Evolutionary conservation across 1,140 invertebrate genomes (phyloP), one percentile per base, ranked within the genome.

Genomic region (Ips typographus): DNA sequence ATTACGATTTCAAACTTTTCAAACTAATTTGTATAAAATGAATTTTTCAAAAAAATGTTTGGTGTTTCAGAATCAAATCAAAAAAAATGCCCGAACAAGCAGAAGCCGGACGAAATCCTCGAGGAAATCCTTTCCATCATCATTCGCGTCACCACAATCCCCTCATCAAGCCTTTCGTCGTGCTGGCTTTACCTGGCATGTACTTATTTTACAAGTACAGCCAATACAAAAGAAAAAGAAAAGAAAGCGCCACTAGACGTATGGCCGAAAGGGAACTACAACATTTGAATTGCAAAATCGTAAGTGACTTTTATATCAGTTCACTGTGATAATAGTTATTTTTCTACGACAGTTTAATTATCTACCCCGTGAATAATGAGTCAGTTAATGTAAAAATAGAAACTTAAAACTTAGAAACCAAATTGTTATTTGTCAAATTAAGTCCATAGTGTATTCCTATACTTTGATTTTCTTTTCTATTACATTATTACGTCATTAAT

Each of bases 141-240:
- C 55, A 7, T 6, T 36, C 61, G 8, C 53, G 68, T 42, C 55
- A 71, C 74, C 55, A 71, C 74, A 89, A 79, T 82, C 87, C 77
- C 79, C 82, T 93, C 73, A 91, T 92, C 88, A 89, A 90, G 79
- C 91, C 91, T 1, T 85, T 92, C 76, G 90, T 91, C 74, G 91
- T 92, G 75, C 82, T 94, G 58, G 92, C 91, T 1, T 81, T 92
- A 73, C 91, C 91, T 69, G 91, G 92, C 70, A 94, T 94, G 92
- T 94, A 93, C 82, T 85, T 94, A 72, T 91, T 94, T 82, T 93
- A 93, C 83, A 94, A 94, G 82, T 94, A 93, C 83, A 93, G 90
- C 81, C 91, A 93, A 81, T 93, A 92, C 81, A 89, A 91, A 73
- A 84, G 91, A 65, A 91, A 92, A 79, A 90, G 92, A 80, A 89